These are phyloP conservation scores for Dinothrombium tinctorium DNA, from an alignment of 1,140 invertebrate species.

Conservation along the genomic window DNA sequence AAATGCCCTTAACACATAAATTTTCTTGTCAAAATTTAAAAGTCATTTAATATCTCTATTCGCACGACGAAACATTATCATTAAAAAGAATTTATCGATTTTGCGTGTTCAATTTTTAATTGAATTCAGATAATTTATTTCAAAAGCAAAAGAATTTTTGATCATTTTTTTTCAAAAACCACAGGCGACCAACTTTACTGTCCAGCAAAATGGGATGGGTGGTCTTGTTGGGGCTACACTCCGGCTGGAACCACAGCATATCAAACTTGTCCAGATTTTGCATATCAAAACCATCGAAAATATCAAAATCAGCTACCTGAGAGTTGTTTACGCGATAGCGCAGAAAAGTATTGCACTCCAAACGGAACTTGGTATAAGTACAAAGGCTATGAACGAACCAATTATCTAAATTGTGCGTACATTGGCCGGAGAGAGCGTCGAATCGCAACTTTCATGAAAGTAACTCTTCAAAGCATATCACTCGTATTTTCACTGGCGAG, in stretches of 20 bases:
- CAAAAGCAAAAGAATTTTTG: background rate
- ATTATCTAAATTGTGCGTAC: slow-evolving; percentile 7
- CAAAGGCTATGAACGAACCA: slow-evolving; percentile 6
- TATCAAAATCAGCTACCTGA: slow-evolving; percentile 2
- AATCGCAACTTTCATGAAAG: background rate
- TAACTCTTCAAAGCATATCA: slow-evolving; percentile 5
- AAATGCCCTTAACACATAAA: too few relatives aligned
- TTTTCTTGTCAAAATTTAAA: too few relatives aligned
- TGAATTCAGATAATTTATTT: background rate
- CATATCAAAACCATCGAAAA: slow-evolving; percentile 4
- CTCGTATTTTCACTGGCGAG: slow-evolving; percentile 1
- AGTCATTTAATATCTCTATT: background rate
- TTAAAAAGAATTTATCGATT: background rate
- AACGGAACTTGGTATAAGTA: slow-evolving; percentile 7
- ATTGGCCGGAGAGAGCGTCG: slow-evolving; percentile 2
- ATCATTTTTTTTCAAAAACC: background rate
- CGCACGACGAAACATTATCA: background rate
- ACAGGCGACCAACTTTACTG: background rate
- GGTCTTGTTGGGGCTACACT: slow-evolving; percentile 8
- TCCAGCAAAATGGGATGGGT: slow-evolving; percentile 12
- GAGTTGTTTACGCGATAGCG: slow-evolving; percentile 2
- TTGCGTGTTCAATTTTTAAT: background rate
- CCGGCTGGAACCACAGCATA: background rate
- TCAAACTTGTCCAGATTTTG: slow-evolving; percentile 6
- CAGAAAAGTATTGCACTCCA: slow-evolving; percentile 4